phyloP scores from a whole-genome alignment of 2,888 invertebrate species.

The Rhingia campestris region DNA sequence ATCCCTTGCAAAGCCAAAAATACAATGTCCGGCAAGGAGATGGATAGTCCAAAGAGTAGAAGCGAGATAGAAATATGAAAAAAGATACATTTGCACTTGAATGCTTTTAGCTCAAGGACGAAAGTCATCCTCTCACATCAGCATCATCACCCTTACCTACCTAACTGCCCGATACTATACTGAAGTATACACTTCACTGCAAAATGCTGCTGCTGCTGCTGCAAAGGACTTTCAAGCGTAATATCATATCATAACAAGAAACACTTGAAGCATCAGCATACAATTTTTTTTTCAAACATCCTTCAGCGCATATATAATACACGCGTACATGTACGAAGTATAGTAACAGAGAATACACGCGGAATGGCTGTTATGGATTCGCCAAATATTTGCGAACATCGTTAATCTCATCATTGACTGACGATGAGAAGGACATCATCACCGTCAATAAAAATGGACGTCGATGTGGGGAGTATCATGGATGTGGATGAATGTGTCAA shows the following conservation, averaged over 20 bases:
- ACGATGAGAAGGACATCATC: conserved; percentile 65
- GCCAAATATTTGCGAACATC: conserved; percentile 73
- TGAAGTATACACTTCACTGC: conserved; percentile 41
- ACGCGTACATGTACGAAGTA: not conserved
- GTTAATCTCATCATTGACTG: conserved; percentile 74
- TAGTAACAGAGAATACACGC: not conserved
- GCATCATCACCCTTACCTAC: not conserved
- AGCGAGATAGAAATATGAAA: conserved; percentile 1
- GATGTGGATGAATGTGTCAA: conserved; percentile 55
- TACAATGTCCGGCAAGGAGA: conserved; percentile 6
- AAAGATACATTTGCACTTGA: conserved; percentile 66
- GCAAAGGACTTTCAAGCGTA: conserved; percentile 67
- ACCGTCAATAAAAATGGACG: conserved; percentile 51
- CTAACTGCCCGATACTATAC: not conserved
- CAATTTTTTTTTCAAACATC: conserved; percentile 49
- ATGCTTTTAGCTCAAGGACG: conserved; percentile 73
- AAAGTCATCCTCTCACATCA: conserved; percentile 43
- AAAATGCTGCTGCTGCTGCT: conserved; percentile 61
- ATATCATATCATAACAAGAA: conserved; percentile 74
- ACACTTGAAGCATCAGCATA: conserved; percentile 65
- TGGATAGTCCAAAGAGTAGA: conserved; percentile 43
- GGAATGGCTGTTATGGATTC: conserved; percentile 46
- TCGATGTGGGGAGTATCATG: not conserved
- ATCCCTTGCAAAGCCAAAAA: conserved; percentile 51
- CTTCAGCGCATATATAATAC: conserved; percentile 14